These are phyloP conservation scores for Tetramorium bicarinatum DNA, from an alignment of 2,888 invertebrate genomes.

Conservation along the genomic window DNA sequence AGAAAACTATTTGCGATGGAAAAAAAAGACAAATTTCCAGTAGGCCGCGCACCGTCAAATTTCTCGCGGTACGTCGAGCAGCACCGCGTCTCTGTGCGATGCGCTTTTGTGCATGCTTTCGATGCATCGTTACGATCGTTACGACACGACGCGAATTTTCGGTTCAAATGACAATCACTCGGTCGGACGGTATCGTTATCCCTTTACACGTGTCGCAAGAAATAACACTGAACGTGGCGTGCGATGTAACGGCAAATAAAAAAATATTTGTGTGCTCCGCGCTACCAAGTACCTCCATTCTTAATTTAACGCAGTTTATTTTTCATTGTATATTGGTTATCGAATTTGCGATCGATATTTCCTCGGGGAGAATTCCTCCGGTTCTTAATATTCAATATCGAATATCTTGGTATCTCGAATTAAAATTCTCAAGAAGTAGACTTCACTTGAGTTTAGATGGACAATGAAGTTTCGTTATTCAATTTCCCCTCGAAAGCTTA, in stretches of 20 bases:
- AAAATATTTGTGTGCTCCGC: conserved; percentile 19
- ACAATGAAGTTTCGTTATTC: conserved; percentile 50
- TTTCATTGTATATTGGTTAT: conserved; percentile 26
- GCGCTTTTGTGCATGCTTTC: conserved; percentile 62
- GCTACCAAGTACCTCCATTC: neutral
- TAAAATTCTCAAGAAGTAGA: conserved; percentile 39
- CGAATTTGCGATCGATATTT: conserved; percentile 22
- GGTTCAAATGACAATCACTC: conserved; percentile 69
- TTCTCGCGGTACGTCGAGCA: conserved; percentile 69
- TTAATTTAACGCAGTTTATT: conserved; percentile 36
- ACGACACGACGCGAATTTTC: conserved; percentile 56
- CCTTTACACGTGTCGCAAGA: conserved; percentile 27
- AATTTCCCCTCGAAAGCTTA: conserved; percentile 7
- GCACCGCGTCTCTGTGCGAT: conserved; percentile 46
- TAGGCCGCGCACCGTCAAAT: conserved; percentile 63
- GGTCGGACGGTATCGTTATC: conserved; percentile 39
- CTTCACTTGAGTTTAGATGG: conserved; percentile 32
- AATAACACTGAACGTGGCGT: neutral
- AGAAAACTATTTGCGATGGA: conserved; percentile 35
- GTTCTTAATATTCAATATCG: conserved; percentile 26
- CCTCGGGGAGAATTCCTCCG: neutral
- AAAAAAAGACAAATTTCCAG: conserved; percentile 62
- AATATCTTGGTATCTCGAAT: conserved; percentile 26
- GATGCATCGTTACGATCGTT: conserved; percentile 49
- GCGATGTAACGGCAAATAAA: neutral